Conservation (phyloP, 1,140 invertebrate genomes). For the Tetragonula clypearis region DNA sequence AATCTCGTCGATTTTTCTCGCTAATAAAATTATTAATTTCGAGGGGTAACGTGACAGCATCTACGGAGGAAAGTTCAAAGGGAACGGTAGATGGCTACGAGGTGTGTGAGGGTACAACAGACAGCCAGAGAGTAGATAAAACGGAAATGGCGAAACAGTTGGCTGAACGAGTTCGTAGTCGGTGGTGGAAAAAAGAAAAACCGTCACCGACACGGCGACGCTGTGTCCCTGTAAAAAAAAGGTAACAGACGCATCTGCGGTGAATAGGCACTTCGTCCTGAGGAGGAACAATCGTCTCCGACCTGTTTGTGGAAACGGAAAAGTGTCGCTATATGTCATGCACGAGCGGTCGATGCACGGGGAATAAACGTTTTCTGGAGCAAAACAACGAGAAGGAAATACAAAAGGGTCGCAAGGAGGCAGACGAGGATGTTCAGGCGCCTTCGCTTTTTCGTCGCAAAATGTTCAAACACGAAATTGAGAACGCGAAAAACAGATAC, state of each 20-base stretch:
- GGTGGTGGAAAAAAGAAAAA: background rate
- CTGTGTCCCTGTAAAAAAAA: conserved; percentile 52
- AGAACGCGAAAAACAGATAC: background rate
- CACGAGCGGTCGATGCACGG: conserved; percentile 10
- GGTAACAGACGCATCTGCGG: conserved; percentile 57
- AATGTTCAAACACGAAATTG: background rate
- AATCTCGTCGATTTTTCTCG: conserved; percentile 1
- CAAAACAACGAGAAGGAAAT: background rate
- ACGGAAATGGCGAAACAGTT: conserved; percentile 9
- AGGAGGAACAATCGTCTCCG: conserved; percentile 28
- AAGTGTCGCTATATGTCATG: conserved; percentile 44
- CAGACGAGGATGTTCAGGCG: background rate
- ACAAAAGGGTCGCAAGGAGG: background rate
- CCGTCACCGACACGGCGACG: conserved; percentile 4
- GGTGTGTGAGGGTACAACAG: too few species aligned
- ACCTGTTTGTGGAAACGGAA: conserved; percentile 33
- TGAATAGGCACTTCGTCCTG: conserved; percentile 73
- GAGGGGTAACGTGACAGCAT: background rate
- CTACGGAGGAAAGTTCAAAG: too few species aligned
- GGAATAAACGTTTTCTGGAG: background rate
- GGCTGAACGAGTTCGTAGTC: background rate
- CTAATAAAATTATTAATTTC: background rate
- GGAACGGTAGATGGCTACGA: background rate
- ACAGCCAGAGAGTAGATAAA: too few species aligned
- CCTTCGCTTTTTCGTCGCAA: background rate